Percentiles rank a stretch among this genome's conserved stretches.
These are phyloP conservation scores for Sicus ferrugineus DNA, from an alignment of 2,888 invertebrate genomes.

Conservation along the genomic window DNA sequence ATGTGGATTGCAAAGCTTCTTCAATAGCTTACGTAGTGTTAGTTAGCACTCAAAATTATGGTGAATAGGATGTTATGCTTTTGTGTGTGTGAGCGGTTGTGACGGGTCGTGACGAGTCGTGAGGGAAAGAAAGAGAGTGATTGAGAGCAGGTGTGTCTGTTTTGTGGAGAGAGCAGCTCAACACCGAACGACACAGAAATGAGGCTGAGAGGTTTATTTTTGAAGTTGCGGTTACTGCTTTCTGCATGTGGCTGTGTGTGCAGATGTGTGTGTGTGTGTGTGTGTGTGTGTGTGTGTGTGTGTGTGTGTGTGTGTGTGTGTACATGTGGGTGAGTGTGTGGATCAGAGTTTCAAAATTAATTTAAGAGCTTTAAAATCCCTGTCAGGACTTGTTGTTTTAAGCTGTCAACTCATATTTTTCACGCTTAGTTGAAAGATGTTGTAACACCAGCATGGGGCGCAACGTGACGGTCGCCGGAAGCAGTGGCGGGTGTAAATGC, in stretches of 20 bases:
- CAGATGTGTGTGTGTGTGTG: too few relatives aligned
- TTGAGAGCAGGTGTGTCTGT: neutral
- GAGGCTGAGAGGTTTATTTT: neutral
- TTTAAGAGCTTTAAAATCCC: neutral
- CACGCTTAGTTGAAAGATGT: neutral
- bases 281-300: too few relatives aligned
- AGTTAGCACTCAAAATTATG: neutral
- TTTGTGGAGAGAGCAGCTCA: neutral
- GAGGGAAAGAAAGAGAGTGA: neutral
- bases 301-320: neutral
- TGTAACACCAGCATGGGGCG: too few relatives aligned
- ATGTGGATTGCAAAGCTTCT: slow-evolving; percentile 12
- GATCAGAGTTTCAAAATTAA: slow-evolving; percentile 3
- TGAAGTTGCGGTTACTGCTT: neutral
- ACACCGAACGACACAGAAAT: neutral
- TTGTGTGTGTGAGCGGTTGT: too few relatives aligned
- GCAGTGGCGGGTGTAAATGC: too few relatives aligned
- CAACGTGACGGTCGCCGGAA: too few relatives aligned
- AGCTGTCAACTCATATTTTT: neutral
- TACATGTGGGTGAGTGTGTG: neutral
- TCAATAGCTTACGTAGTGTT: slow-evolving; percentile 1
- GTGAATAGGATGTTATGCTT: too few relatives aligned
- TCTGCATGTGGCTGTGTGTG: neutral
- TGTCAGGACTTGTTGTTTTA: neutral
- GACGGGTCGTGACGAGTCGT: too few relatives aligned